Evolutionary conservation across 2,797 vertebrate genomes (phyloP).

Genomic region (Eurystomus glaucurus): DNA sequence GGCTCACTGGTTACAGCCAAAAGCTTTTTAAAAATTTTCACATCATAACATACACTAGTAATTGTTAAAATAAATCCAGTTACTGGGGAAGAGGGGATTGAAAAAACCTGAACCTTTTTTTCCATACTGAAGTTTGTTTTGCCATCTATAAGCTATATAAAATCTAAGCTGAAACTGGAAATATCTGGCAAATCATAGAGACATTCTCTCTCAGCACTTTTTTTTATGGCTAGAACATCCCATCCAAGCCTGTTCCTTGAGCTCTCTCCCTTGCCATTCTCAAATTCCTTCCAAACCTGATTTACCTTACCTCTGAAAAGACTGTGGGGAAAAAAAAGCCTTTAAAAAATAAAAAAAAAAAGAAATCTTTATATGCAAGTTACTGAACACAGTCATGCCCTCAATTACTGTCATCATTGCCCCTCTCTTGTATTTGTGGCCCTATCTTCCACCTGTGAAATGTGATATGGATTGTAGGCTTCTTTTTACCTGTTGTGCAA

Average conservation of each 20-base stretch:
- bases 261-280: background rate
- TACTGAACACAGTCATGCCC: background rate
- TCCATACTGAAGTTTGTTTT: background rate
- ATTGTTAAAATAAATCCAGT: slow-evolving; percentile 15
- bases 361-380: background rate
- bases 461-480: background rate
- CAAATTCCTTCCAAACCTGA: background rate
- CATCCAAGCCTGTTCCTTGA: background rate
- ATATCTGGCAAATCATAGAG: background rate
- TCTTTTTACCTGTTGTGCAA: background rate
- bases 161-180: background rate
- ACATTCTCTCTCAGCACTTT: background rate
- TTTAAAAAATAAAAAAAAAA: background rate
- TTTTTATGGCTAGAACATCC: background rate
- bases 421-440: background rate
- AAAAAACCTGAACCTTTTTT: rapidly evolving
- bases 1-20: background rate
- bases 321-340: slow-evolving; percentile 4
- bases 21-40: background rate
- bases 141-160: background rate
- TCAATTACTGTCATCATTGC: background rate
- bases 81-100: background rate
- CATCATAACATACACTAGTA: background rate
- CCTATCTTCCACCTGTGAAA: background rate
- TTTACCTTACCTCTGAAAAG: slow-evolving; percentile 2